These are phyloP conservation scores for Eudasyphora cyanicolor DNA, from an alignment of 2,888 invertebrate genomes.

Conservation along the genomic window DNA sequence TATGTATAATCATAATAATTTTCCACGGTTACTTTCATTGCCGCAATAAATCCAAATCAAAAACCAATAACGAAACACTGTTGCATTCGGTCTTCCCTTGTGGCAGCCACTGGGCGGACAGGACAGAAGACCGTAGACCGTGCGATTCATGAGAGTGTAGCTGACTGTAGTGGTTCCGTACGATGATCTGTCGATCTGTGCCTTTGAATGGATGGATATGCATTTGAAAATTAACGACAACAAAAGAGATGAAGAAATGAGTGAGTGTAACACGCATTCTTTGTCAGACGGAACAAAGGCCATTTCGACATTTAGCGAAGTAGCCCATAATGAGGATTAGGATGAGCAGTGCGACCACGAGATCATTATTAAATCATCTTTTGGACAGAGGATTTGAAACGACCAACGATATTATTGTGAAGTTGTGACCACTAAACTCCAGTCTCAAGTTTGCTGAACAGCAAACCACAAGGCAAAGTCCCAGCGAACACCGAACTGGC, in stretches of 20 bases:
- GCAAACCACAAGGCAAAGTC: constrained; percentile 52
- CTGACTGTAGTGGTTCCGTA: constrained; percentile 54
- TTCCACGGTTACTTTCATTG: constrained; percentile 69
- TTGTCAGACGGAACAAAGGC: constrained; percentile 32
- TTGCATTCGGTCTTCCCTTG: constrained; percentile 39
- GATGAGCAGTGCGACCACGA: constrained; percentile 42
- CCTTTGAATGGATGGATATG: constrained; percentile 36
- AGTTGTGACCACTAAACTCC: constrained; percentile 45
- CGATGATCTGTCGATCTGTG: constrained; percentile 2
- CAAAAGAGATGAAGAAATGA: too few species aligned
- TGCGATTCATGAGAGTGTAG: constrained; percentile 43
- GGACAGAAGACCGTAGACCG: constrained; percentile 29
- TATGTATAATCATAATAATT: constrained; percentile 68
- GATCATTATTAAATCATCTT: constrained; percentile 62
- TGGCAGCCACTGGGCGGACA: constrained; percentile 42
- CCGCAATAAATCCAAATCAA: constrained; percentile 70
- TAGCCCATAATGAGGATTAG: constrained; percentile 45
- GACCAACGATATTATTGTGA: too few species aligned
- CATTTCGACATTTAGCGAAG: constrained; percentile 27
- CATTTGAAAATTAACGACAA: constrained; percentile 21
- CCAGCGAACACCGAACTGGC: constrained; percentile 32
- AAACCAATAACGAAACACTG: constrained; percentile 69
- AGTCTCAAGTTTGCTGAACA: constrained; percentile 53
- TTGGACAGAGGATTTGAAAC: neutral
- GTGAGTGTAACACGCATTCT: constrained; percentile 54